phyloP scores from a whole-genome alignment of 2,797 vertebrate species.

The Anguilla marmorata region DNA sequence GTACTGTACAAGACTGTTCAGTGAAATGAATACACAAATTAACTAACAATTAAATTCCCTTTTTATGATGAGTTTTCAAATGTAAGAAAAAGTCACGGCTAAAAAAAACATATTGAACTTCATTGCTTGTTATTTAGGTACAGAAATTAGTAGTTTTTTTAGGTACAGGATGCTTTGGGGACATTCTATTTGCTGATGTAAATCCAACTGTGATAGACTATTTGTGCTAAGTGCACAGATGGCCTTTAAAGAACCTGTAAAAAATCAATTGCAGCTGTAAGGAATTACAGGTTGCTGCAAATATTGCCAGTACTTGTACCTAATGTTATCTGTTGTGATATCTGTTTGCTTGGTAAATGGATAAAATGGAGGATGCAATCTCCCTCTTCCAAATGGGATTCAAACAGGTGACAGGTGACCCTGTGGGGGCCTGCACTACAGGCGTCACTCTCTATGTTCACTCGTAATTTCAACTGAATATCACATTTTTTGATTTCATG shows the following conservation, averaged over 20 bases:
- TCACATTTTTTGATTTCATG: too few species aligned
- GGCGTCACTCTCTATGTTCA: background rate
- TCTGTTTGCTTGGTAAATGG: background rate
- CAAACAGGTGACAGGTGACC: background rate
- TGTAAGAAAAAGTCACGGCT: background rate
- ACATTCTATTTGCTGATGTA: background rate
- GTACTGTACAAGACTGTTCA: background rate
- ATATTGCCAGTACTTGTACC: background rate
- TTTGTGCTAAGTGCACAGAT: background rate
- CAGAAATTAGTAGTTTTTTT: background rate
- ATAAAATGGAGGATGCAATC: background rate
- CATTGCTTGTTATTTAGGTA: background rate
- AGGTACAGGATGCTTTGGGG: background rate
- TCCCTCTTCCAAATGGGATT: background rate
- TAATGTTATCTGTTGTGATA: background rate
- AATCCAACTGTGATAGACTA: background rate
- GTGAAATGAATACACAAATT: background rate
- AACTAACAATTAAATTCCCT: background rate
- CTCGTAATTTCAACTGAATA: background rate
- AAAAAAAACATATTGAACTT: background rate
- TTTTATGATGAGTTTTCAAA: background rate
- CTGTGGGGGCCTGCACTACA: background rate
- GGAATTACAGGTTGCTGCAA: background rate
- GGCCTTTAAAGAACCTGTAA: background rate
- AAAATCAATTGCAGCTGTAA: background rate